These are phyloP conservation scores for Rhabdomys dilectus DNA, from an alignment of 2,113 vertebrate species.

Conservation along the genomic window DNA sequence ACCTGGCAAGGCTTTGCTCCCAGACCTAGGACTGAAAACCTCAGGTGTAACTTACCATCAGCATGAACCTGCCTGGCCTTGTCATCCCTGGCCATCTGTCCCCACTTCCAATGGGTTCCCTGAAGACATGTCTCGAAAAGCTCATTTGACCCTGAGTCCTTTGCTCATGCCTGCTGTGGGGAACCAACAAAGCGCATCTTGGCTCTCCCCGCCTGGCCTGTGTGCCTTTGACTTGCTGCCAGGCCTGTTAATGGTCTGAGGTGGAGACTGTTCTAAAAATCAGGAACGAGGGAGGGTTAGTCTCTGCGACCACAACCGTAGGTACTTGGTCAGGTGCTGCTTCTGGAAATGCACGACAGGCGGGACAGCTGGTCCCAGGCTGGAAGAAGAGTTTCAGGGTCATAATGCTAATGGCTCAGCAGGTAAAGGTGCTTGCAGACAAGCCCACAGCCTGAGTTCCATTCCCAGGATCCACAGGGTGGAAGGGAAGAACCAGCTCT, in stretches of 20 bases:
- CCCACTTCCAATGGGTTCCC: accelerated
- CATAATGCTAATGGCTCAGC: neutral
- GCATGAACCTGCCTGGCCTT: neutral
- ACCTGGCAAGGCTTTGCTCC: neutral
- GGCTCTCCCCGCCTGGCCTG: neutral
- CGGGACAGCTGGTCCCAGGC: neutral
- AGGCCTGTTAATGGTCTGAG: neutral
- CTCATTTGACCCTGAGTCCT: neutral
- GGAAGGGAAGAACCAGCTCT: neutral
- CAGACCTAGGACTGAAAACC: neutral
- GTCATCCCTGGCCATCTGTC: neutral
- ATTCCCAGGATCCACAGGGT: neutral
- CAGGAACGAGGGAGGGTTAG: neutral
- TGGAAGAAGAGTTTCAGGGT: neutral
- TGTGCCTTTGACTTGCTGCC: neutral
- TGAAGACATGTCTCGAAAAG: accelerated
- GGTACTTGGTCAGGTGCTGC: constrained; percentile 81
- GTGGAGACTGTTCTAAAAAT: constrained; percentile 59
- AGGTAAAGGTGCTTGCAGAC: neutral
- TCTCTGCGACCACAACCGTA: constrained; percentile 77
- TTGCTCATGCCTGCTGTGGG: neutral
- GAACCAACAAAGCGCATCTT: neutral
- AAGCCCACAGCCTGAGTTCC: neutral
- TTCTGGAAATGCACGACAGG: constrained; percentile 74
- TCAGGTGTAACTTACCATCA: too few species aligned